Percentiles rank a stretch among this genome's conserved stretches.
phyloP scores from a whole-genome alignment of 2,888 invertebrate genomes.

The Philereme vetulata region DNA sequence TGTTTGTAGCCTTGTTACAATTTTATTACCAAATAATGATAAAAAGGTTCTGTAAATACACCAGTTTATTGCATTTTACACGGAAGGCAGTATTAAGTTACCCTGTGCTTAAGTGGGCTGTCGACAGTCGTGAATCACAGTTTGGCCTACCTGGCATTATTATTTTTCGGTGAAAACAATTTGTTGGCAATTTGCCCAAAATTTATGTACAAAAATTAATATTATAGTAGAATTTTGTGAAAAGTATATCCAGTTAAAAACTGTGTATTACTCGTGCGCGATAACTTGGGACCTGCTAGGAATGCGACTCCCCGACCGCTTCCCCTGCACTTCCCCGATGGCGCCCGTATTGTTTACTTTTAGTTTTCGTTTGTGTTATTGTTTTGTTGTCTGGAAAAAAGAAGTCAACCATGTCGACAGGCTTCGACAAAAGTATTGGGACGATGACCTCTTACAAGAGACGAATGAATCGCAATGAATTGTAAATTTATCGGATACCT shows the following conservation, averaged over 20 bases:
- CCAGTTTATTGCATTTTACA: slow-evolving; percentile 48
- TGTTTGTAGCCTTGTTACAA: slow-evolving; percentile 42
- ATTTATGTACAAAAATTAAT: slow-evolving; percentile 18
- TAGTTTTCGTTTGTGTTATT: no score
- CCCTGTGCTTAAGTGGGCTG: slow-evolving; percentile 60
- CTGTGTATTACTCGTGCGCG: no score
- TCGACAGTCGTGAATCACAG: slow-evolving; percentile 63
- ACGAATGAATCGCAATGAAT: no score
- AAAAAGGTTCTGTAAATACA: slow-evolving; percentile 44
- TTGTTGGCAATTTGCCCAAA: slow-evolving; percentile 22
- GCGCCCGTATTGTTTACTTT: no score
- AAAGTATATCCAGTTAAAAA: slow-evolving; percentile 25
- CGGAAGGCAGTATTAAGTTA: slow-evolving; percentile 62
- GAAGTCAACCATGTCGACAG: no score
- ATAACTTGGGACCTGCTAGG: no score
- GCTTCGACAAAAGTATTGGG: no score
- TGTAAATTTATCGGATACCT: no score
- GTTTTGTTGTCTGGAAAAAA: no score
- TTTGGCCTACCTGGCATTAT: slow-evolving; percentile 49
- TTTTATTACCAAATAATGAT: slow-evolving; percentile 44
- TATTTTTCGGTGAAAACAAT: slow-evolving; percentile 40
- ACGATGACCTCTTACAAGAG: no score
- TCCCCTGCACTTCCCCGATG: no score
- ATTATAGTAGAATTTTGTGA: slow-evolving; percentile 16
- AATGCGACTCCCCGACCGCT: no score